Percentiles rank a stretch among this genome's conserved stretches.
Conservation (phyloP, 1,140 invertebrate genomes). For the Mylabris phalerata region DNA sequence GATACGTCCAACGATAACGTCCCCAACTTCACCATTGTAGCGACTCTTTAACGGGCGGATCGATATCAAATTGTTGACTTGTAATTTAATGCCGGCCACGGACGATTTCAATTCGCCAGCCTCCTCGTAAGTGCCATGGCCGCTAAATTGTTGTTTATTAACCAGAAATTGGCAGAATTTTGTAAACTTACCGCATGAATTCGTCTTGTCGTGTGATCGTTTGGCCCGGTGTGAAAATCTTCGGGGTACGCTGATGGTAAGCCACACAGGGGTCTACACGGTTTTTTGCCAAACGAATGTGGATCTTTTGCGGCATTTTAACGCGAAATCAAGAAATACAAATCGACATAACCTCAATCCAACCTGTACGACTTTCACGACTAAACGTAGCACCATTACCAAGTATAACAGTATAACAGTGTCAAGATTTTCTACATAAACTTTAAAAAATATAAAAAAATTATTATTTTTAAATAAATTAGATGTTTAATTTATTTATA, state of each 20-base stretch:
- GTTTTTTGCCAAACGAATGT: constrained; percentile 44
- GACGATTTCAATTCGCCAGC: constrained; percentile 79
- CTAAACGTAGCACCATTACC: no score
- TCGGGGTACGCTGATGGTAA: constrained; percentile 49
- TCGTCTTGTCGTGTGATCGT: constrained; percentile 73
- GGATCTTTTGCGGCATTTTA: constrained; percentile 38
- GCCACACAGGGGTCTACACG: constrained; percentile 49
- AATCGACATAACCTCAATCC: no score
- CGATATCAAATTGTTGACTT: constrained; percentile 91
- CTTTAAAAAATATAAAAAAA: no score
- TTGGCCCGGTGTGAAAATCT: constrained; percentile 81
- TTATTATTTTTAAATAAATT: no score
- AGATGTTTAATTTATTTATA: no score
- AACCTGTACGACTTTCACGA: no score
- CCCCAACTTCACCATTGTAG: constrained; percentile 92
- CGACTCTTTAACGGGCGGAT: constrained; percentile 83
- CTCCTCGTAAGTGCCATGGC: constrained; percentile 92
- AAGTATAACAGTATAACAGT: no score
- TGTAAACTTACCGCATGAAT: constrained; percentile 67
- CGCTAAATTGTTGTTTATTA: constrained; percentile 50
- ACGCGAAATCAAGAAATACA: neutral
- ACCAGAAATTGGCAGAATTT: neutral
- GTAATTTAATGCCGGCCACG: constrained; percentile 87
- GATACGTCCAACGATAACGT: constrained; percentile 92
- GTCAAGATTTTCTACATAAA: no score